phyloP scores from a whole-genome alignment of 2,888 invertebrate genomes.

The Dichetophora obliterata region DNA sequence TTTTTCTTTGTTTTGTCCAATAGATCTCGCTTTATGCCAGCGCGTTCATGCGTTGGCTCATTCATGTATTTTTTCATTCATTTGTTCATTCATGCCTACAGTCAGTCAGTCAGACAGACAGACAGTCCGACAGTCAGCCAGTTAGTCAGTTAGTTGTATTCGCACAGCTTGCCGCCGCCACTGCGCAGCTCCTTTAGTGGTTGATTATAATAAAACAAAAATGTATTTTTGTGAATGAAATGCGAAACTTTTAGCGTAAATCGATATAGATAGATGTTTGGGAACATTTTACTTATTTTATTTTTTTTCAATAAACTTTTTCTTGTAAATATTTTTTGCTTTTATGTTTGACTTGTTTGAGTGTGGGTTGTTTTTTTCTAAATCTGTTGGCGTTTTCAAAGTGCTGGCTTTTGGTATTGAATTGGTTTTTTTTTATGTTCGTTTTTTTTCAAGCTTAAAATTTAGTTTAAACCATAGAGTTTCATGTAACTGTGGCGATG shows the following conservation, averaged over 20 bases:
- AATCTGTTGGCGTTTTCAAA: conserved; percentile 46
- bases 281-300: conserved; percentile 7
- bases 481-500: not conserved
- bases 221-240: conserved; percentile 62
- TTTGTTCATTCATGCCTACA: conserved; percentile 46
- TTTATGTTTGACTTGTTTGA: conserved; percentile 15
- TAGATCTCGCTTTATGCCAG: not conserved
- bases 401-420: conserved; percentile 32
- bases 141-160: not conserved
- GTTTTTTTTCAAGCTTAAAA: not conserved
- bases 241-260: conserved; percentile 58
- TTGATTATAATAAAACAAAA: conserved; percentile 30
- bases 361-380: conserved; percentile 48
- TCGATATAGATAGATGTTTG: conserved; percentile 23
- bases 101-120: conserved; percentile 40
- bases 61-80: conserved; percentile 19
- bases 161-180: not conserved
- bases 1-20: not conserved
- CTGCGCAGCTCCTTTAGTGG: not conserved
- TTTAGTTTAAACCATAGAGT: not conserved
- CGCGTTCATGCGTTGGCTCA: conserved; percentile 36
- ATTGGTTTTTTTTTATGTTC: not conserved
- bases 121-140: conserved; percentile 40
- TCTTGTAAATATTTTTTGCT: conserved; percentile 8
- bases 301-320: conserved; percentile 7